These are phyloP conservation scores for Chloroclysta siterata DNA, from an alignment of 2,888 invertebrate species.

Conservation along the genomic window DNA sequence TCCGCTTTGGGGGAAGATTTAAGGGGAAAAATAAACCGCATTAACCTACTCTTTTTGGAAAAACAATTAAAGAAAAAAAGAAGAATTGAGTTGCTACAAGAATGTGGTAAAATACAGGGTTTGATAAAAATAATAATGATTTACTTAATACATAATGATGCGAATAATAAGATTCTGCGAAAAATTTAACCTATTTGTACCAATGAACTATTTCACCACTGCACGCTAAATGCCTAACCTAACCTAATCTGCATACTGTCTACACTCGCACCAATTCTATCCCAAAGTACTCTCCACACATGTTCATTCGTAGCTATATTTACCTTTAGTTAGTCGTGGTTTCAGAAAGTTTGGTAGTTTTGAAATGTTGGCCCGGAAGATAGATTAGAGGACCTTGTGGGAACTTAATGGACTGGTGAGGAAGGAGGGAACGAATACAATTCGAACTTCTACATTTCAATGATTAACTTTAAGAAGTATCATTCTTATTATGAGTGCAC, in stretches of 20 bases:
- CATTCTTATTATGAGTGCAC: too few relatives aligned
- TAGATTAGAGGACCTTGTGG: constrained; percentile 25
- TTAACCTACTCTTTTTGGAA: too few relatives aligned
- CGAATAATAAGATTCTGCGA: neutral
- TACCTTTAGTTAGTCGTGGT: constrained; percentile 32
- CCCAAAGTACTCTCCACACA: constrained; percentile 9
- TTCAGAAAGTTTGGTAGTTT: constrained; percentile 35
- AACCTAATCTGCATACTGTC: neutral
- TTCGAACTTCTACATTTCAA: constrained; percentile 17
- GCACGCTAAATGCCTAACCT: neutral
- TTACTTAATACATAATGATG: neutral
- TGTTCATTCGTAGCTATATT: constrained; percentile 23
- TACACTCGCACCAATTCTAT: constrained; percentile 5
- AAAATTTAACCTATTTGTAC: neutral
- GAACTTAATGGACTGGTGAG: constrained; percentile 23
- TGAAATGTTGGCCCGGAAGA: constrained; percentile 31
- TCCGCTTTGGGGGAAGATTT: neutral
- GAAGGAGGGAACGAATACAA: constrained; percentile 8
- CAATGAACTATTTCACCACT: neutral
- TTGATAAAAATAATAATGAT: too few relatives aligned
- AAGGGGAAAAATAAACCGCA: neutral
- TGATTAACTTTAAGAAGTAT: neutral
- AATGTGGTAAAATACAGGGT: too few relatives aligned
- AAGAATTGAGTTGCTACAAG: too few relatives aligned
- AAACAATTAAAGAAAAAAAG: neutral